These are phyloP conservation scores for Pyrrhia umbra DNA, from an alignment of 2,888 invertebrate species.

Conservation along the genomic window DNA sequence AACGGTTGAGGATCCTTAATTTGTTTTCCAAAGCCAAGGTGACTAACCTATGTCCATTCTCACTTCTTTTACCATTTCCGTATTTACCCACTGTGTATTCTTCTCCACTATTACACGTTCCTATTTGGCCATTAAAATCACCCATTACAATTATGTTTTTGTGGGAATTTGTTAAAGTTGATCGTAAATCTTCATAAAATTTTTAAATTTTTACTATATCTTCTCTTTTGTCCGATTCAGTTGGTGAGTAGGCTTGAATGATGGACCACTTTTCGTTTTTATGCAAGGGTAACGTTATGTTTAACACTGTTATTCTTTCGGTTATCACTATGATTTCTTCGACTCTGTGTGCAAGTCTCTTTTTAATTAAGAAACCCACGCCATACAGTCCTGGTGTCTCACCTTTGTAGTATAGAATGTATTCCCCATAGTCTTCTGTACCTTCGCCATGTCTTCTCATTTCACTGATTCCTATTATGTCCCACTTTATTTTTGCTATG, in stretches of 20 bases:
- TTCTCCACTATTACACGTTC: not conserved
- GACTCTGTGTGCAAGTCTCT: not conserved
- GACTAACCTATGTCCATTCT: not conserved
- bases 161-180: not conserved
- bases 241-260: not conserved
- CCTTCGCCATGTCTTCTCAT: conserved; percentile 13
- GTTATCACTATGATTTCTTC: not conserved
- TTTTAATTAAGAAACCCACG: not conserved
- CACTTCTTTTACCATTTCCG: not conserved
- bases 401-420: not conserved
- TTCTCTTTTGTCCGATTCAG: not conserved
- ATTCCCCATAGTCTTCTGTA: conserved; percentile 8
- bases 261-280: not conserved
- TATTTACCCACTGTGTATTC: not conserved
- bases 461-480: conserved; percentile 21
- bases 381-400: not conserved
- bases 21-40: not conserved
- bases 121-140: not conserved
- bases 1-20: not conserved
- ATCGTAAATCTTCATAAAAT: not conserved
- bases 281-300: not conserved
- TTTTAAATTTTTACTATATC: not conserved
- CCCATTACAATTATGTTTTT: not conserved
- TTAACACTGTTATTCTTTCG: not conserved
- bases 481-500: conserved; percentile 14